Base-by-base conservation (phyloP, 2,888 invertebrate species). In the Chloroclysta siterata region DNA sequence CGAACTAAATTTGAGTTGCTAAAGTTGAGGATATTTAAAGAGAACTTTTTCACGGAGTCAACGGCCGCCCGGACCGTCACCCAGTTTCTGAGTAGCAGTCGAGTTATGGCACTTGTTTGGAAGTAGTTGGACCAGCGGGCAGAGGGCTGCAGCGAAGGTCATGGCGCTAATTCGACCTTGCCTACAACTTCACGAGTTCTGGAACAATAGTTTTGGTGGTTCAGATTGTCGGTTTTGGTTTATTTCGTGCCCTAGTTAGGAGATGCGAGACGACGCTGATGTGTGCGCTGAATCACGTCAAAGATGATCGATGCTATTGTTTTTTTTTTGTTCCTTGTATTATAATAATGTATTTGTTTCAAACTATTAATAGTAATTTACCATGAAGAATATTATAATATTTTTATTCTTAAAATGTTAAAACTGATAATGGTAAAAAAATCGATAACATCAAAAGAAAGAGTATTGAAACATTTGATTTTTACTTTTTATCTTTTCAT, bases 71-170 rank as follows among this genome's bases (percentile, higher is more conserved):
- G 51, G 90, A 88, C 89, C 89, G 93, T 93, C 91, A 91, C 93
- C 93, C 89, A 92, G 93, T 93, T 93, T 90, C 88, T 79, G 92
- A 90, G 89, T 88, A 87, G 86, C 87, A 83, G 83, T 87, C 82
- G 91, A 93, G 91, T 93, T 92, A 93, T 93, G 92, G 92, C 93
- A 93, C 91, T 93, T 93, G 92, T 93, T 92, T 84, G 77, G 87
- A 89, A 92, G 90, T 92, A 92, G 88, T 92, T 89, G 89, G 88
- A 81, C 89, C 87, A 85, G 61, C 41, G 77, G 81, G 76, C 85
- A 84, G 87, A 85, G 88, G 90, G 88, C 84, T 89, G 90, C 89
- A 90, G 81, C 81, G 87, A 87, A 87, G 92, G 92, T 92, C 92
- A 88, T 88, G 90, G 85, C 86, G 85, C 82, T 91, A 90, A 90